Conservation (phyloP, 2,888 invertebrate species). For the Siphlonurus alternatus region DNA sequence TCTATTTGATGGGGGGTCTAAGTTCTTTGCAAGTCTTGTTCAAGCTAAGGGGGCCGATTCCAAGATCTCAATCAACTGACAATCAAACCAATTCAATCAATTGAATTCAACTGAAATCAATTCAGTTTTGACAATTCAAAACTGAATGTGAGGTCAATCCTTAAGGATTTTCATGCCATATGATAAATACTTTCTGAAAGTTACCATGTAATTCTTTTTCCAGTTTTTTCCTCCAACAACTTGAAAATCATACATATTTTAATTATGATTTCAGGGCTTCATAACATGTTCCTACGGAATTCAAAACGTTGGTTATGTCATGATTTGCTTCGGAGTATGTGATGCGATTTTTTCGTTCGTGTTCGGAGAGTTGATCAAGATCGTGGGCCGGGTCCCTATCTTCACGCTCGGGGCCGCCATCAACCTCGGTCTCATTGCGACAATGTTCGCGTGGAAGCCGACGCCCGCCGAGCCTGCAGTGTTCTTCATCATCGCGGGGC, state of each 20-base stretch:
- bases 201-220: no score
- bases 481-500: constrained; percentile 76
- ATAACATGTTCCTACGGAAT: constrained; percentile 83
- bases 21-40: no score
- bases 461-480: constrained; percentile 59
- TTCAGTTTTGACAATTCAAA: no score
- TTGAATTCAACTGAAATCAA: no score
- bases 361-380: constrained; percentile 84
- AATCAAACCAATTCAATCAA: no score
- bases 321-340: constrained; percentile 92
- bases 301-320: constrained; percentile 86
- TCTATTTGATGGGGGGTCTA: no score
- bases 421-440: constrained; percentile 61
- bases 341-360: constrained; percentile 82
- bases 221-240: no score
- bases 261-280: constrained; percentile 42
- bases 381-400: constrained; percentile 72
- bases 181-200: no score
- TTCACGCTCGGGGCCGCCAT: constrained; percentile 49
- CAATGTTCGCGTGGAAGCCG: constrained; percentile 72
- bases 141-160: no score
- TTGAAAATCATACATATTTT: neutral
- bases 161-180: no score
- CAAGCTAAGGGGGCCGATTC: no score
- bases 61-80: no score